A percentile compares a stretch with the other conserved stretches of the same genome.
Conservation (phyloP, 2,888 invertebrate species). For the Lysandra coridon region DNA sequence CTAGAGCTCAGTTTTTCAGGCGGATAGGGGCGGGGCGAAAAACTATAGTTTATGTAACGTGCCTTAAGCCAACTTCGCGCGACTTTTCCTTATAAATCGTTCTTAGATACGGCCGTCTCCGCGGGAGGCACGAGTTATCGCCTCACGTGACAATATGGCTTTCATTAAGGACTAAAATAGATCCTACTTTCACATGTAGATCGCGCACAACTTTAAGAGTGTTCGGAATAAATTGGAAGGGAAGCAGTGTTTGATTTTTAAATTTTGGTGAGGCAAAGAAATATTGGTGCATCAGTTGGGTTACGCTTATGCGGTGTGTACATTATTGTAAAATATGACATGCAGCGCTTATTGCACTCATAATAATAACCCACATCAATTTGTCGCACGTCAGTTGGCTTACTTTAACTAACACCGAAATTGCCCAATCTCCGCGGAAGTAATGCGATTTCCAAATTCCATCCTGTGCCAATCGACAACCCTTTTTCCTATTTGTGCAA, state of each 20-base stretch:
- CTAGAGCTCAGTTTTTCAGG: neutral
- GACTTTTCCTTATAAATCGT: constrained; percentile 29
- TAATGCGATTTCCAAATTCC: neutral
- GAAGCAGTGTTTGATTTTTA: neutral
- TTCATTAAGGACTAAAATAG: constrained; percentile 15
- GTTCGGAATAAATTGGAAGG: neutral
- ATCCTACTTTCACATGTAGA: neutral
- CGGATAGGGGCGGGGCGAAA: neutral
- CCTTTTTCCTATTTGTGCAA: neutral
- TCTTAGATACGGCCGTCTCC: neutral
- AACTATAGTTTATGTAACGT: constrained; percentile 23
- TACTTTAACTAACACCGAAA: neutral
- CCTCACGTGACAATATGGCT: constrained; percentile 21
- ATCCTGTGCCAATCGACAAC: neutral
- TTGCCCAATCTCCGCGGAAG: neutral
- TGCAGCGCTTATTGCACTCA: neutral
- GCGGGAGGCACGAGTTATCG: constrained; percentile 5
- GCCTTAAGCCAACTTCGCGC: constrained; percentile 20
- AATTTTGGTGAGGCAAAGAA: neutral
- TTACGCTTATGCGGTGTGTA: too few relatives aligned
- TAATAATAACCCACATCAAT: neutral
- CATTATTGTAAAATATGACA: too few relatives aligned
- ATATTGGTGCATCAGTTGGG: neutral
- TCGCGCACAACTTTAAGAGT: neutral
- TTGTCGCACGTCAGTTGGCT: neutral